phyloP scores from a whole-genome alignment of 2,113 vertebrate genomes.

The Aegypius monachus region DNA sequence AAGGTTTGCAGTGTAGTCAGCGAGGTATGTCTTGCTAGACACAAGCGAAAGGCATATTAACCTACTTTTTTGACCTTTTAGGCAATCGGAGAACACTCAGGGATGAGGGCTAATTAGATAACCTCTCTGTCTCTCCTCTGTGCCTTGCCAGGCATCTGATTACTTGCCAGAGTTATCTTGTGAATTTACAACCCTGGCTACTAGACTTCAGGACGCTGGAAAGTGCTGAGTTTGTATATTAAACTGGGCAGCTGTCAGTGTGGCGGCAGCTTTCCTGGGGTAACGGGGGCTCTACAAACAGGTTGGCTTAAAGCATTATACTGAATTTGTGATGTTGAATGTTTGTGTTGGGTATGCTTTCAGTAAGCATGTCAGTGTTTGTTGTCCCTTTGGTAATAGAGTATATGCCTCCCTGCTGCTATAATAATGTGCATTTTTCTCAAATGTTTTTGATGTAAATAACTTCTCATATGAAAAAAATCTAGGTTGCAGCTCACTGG shows the following conservation, averaged over 20 bases:
- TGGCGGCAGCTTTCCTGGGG: neutral
- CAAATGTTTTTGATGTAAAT: neutral
- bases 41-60: slow-evolving; percentile 9
- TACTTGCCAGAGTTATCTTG: slow-evolving; percentile 38
- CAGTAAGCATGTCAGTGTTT: neutral
- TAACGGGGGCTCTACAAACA: accelerated
- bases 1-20: neutral
- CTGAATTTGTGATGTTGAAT: neutral
- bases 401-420: neutral
- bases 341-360: neutral
- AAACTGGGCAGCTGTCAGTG: neutral
- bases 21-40: accelerated
- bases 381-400: neutral
- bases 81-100: neutral
- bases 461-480: neutral
- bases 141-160: neutral
- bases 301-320: accelerated
- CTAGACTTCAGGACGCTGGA: neutral
- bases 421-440: neutral
- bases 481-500: neutral
- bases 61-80: slow-evolving; percentile 44
- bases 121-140: neutral
- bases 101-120: slow-evolving; percentile 32
- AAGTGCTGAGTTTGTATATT: neutral
- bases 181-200: slow-evolving; percentile 35